Evolutionary conservation across 2,113 vertebrate species (phyloP).

Genomic region (Sisor rabdophorus): DNA sequence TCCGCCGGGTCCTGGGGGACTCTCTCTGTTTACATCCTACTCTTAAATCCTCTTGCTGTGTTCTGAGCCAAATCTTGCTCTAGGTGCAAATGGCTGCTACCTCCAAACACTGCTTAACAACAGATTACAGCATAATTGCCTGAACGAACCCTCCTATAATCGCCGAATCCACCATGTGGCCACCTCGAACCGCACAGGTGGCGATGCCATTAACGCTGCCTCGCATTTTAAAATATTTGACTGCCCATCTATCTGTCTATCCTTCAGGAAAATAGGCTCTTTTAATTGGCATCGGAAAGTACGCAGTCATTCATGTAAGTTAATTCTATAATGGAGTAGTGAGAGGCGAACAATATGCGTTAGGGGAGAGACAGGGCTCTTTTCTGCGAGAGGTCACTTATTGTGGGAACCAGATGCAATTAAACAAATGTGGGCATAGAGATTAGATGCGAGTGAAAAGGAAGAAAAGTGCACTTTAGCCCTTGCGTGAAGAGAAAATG

Average conservation of each 20-base stretch:
- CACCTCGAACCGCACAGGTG: conserved; percentile 43
- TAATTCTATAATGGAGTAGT: conserved; percentile 39
- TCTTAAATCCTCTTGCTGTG: conserved; percentile 44
- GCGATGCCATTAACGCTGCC: conserved; percentile 39
- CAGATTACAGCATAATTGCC: conserved; percentile 56
- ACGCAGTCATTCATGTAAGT: conserved; percentile 43
- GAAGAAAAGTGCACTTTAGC: conserved; percentile 37
- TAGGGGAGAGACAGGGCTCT: conserved; percentile 27
- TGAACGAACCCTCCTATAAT: conserved; percentile 51
- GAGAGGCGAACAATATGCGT: conserved; percentile 17
- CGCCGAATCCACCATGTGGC: conserved; percentile 49
- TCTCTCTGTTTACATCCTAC: conserved; percentile 39
- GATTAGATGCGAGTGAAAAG: conserved; percentile 41
- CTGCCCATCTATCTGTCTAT: conserved; percentile 33
- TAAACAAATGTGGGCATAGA: conserved; percentile 45
- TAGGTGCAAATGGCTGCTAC: conserved; percentile 35
- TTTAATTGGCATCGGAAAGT: conserved; percentile 35
- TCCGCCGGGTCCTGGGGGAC: conserved; percentile 32
- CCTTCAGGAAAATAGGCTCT: conserved; percentile 19
- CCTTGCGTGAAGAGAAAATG: conserved; percentile 29
- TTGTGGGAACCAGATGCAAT: conserved; percentile 39
- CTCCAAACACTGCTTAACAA: conserved; percentile 55
- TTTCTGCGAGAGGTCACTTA: conserved; percentile 45
- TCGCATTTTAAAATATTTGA: conserved; percentile 36
- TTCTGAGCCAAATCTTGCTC: conserved; percentile 19